Percentiles rank a stretch among this genome's conserved stretches.
phyloP scores from a whole-genome alignment of 2,113 vertebrate genomes.

The Morone saxatilis region DNA sequence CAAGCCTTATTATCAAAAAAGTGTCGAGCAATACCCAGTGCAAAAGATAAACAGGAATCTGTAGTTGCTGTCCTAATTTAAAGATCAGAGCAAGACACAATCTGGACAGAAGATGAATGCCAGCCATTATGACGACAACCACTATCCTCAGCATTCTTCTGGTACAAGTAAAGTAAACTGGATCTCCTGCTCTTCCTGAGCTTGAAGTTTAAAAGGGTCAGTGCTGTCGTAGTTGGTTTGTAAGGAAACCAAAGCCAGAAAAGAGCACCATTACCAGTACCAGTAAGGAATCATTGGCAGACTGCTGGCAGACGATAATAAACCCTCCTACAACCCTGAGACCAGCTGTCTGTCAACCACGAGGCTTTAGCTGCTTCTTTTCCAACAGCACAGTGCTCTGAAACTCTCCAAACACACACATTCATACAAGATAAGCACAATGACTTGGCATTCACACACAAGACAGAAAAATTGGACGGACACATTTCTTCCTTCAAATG shows the following conservation, averaged over 20 bases:
- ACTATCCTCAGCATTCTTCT: not conserved
- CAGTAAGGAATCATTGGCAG: conserved; percentile 29
- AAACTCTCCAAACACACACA: conserved; percentile 22
- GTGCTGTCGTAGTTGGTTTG: conserved; percentile 19
- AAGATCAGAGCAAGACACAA: not conserved
- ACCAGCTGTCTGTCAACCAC: conserved; percentile 48
- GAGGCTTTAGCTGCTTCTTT: conserved; percentile 40
- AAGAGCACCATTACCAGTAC: conserved; percentile 37
- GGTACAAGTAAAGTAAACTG: conserved; percentile 17
- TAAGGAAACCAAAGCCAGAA: conserved; percentile 21
- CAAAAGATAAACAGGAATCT: not conserved
- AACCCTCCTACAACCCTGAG: conserved; percentile 35
- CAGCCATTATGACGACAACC: not conserved
- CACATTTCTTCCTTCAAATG: conserved; percentile 54
- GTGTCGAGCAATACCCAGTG: not conserved
- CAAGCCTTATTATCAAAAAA: not conserved
- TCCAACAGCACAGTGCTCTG: conserved; percentile 14
- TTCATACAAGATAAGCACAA: conserved; percentile 36
- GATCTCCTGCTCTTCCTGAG: conserved; percentile 8
- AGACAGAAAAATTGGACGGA: conserved; percentile 28
- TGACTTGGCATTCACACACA: conserved; percentile 50
- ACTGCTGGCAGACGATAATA: conserved; percentile 40
- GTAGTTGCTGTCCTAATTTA: not conserved
- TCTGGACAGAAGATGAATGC: not conserved
- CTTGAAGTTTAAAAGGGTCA: conserved; percentile 21